Base-by-base conservation (phyloP, 2,888 invertebrate genomes). In the Spilarctia lutea region DNA sequence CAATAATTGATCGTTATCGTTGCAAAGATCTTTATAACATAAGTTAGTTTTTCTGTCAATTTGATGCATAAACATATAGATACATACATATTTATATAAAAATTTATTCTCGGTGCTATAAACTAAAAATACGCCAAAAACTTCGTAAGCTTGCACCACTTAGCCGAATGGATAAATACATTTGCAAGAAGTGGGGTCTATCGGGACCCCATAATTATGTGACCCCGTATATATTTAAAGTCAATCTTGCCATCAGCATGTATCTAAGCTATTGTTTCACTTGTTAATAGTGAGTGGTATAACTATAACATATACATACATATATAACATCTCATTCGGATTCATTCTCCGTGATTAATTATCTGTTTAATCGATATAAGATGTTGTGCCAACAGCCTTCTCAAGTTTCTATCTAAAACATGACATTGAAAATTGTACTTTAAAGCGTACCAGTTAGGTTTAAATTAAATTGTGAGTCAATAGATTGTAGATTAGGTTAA, bases 281-380 rank as follows among this genome's bases (percentile, higher is more conserved):
- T 94, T 94, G 94, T 94, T 95, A 95, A 95, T 95, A 94, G 93
- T 92, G 92, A 95, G 94, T 93, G 93, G 93, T 94, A 94, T 94
- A 95, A 95, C 96, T 96, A 95, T n/a, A n/a, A n/a, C n/a, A n/a
- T n/a, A n/a, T n/a, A n/a, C n/a, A n/a, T n/a, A n/a, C n/a, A n/a
- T n/a, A n/a, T n/a, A 96, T 95, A 96, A 96, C 96, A 96, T 95
- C 95, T 95, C 96, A 95, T 95, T 96, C 96, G 94, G 94, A 94
- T 92, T 92, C 95, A 94, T 96, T 95, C 95, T 93, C 94, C 93
- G 94, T 95, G 96, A 96, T 96, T 95, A 96, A 96, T 96, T 96
- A 96, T 95, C 94, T 95, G 95, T 95, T 96, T 96, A 96, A 96
- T 96, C 96, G 95, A 95, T 94, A 95, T 94, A 93, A 95, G 95